phyloP scores from a whole-genome alignment of 2,113 vertebrate species.

The Smithornis capensis region DNA sequence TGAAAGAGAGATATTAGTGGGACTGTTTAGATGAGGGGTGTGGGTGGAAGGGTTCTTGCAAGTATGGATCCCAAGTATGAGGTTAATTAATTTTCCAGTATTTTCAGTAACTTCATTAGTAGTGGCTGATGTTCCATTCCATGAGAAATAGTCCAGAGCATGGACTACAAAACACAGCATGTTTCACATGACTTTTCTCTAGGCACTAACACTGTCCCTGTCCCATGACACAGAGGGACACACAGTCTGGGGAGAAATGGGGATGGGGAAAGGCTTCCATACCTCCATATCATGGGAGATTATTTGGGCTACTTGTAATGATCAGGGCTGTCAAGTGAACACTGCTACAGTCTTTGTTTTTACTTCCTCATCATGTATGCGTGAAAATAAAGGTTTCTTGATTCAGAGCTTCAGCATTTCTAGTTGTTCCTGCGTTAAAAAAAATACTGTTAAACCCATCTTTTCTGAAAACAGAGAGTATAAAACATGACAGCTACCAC shows the following conservation, averaged over 20 bases:
- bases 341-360: background rate
- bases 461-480: background rate
- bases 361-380: accelerated
- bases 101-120: background rate
- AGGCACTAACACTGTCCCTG: background rate
- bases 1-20: background rate
- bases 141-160: too few species aligned
- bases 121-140: background rate
- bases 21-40: background rate
- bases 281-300: background rate
- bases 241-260: background rate
- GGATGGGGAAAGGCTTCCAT: background rate
- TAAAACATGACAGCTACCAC: background rate
- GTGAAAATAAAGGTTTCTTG: background rate
- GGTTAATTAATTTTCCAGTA: background rate
- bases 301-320: background rate
- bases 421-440: background rate
- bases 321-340: background rate
- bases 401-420: background rate
- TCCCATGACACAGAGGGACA: background rate
- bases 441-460: background rate
- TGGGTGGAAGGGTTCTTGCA: background rate
- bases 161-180: background rate
- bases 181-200: background rate
- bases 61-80: background rate